phyloP scores from a whole-genome alignment of 2,797 vertebrate genomes.

The Artibeus lituratus region DNA sequence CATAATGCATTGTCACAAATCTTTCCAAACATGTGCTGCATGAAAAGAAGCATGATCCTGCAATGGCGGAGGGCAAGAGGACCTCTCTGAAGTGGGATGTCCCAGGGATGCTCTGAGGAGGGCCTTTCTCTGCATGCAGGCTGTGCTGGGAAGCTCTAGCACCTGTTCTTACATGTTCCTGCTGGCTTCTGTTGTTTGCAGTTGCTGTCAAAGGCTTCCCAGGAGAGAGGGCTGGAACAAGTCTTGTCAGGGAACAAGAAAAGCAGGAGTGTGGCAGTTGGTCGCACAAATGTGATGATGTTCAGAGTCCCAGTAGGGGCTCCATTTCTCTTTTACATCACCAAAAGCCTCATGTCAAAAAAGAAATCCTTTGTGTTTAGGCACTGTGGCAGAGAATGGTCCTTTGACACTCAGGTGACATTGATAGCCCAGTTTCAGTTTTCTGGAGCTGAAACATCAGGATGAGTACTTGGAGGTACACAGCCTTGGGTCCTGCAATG shows the following conservation, averaged over 20 bases:
- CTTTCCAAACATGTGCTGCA: constrained; percentile 55
- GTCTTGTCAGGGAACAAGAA: constrained; percentile 73
- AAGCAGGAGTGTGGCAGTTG: constrained; percentile 75
- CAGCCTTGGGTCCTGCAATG: not conserved
- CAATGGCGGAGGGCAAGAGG: constrained; percentile 43
- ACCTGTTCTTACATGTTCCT: constrained; percentile 79
- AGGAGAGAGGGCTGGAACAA: constrained; percentile 53
- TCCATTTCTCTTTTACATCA: constrained; percentile 64
- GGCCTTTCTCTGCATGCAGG: not conserved
- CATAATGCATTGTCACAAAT: not conserved
- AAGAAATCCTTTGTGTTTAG: constrained; percentile 50
- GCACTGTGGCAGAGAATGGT: not conserved
- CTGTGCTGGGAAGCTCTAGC: constrained; percentile 47
- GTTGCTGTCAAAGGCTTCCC: constrained; percentile 72
- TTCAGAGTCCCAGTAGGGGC: constrained; percentile 72
- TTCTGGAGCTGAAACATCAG: not conserved
- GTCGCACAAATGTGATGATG: constrained; percentile 75
- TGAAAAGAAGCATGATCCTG: constrained; percentile 49
- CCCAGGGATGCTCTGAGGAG: not conserved
- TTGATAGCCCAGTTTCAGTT: not conserved
- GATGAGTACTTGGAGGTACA: not conserved
- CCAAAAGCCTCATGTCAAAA: constrained; percentile 45
- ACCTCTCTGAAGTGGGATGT: constrained; percentile 16
- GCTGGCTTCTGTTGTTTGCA: constrained; percentile 78
- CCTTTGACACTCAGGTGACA: constrained; percentile 47